Conservation (phyloP, 1,140 invertebrate species). For the Argopecten irradians region DNA sequence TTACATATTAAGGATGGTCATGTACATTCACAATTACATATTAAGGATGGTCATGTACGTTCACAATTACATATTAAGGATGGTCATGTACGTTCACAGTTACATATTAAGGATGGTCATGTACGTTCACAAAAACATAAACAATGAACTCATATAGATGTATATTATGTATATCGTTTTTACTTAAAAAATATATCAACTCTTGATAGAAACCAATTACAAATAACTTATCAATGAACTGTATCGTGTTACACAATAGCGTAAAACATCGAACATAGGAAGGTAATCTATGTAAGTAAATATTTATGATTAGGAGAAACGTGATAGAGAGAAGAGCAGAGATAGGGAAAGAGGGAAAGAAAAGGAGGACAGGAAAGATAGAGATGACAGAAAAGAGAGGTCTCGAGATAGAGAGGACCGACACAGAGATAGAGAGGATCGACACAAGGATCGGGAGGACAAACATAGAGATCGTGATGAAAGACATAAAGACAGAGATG, state of each 20-base stretch:
- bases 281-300: slow-evolving; percentile 75
- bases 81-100: too few relatives aligned
- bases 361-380: slow-evolving; percentile 34
- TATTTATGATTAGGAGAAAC: slow-evolving; percentile 73
- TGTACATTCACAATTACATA: too few relatives aligned
- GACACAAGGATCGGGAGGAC: slow-evolving; percentile 41
- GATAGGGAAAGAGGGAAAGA: slow-evolving; percentile 6
- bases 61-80: too few relatives aligned
- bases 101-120: too few relatives aligned
- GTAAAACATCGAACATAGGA: neutral
- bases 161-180: too few relatives aligned
- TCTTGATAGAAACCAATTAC: too few relatives aligned
- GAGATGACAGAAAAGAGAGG: slow-evolving; percentile 36
- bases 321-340: slow-evolving; percentile 42
- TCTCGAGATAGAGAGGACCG: slow-evolving; percentile 47
- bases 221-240: neutral
- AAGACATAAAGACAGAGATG: slow-evolving; percentile 48
- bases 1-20: too few relatives aligned
- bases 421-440: slow-evolving; percentile 56
- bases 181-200: too few relatives aligned
- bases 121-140: too few relatives aligned
- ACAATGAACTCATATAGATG: too few relatives aligned
- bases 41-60: too few relatives aligned
- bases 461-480: slow-evolving; percentile 44
- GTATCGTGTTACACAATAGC: neutral